phyloP scores from a whole-genome alignment of 2,113 vertebrate species.

The Urocynchramus pylzowi region DNA sequence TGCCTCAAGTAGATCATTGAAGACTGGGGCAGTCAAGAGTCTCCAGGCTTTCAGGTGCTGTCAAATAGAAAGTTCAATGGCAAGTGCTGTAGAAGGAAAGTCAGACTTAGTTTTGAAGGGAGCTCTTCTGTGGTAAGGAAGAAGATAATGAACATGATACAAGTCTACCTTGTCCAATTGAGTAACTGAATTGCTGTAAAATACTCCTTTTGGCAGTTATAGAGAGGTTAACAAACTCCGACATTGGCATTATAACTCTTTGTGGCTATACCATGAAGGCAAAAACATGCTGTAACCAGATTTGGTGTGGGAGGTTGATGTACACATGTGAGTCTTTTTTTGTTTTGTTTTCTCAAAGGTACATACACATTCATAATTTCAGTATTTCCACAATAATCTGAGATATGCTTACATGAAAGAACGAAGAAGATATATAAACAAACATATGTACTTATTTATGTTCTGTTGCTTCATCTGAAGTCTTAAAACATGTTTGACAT shows the following conservation, averaged over 20 bases:
- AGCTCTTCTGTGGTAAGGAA: neutral
- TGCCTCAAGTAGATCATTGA: neutral
- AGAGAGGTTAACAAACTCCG: neutral
- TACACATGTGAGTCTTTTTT: rapidly evolving
- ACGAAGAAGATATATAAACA: neutral
- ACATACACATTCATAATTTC: neutral
- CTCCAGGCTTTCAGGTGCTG: neutral
- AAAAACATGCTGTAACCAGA: neutral
- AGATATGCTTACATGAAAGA: neutral
- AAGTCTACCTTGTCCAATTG: neutral
- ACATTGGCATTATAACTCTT: neutral
- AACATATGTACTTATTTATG: neutral
- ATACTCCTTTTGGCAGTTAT: neutral
- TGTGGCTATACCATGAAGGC: neutral
- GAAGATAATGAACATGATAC: neutral
- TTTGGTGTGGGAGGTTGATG: neutral
- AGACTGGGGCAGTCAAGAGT: neutral
- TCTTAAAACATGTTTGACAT: neutral
- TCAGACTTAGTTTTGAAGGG: neutral
- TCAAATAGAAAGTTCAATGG: neutral
- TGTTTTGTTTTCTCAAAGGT: neutral
- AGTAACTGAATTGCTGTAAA: neutral
- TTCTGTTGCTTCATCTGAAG: neutral
- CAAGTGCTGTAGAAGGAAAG: neutral
- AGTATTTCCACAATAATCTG: neutral